Base-by-base conservation (phyloP, 2,113 vertebrate species). In the Sceloporus undulatus region DNA sequence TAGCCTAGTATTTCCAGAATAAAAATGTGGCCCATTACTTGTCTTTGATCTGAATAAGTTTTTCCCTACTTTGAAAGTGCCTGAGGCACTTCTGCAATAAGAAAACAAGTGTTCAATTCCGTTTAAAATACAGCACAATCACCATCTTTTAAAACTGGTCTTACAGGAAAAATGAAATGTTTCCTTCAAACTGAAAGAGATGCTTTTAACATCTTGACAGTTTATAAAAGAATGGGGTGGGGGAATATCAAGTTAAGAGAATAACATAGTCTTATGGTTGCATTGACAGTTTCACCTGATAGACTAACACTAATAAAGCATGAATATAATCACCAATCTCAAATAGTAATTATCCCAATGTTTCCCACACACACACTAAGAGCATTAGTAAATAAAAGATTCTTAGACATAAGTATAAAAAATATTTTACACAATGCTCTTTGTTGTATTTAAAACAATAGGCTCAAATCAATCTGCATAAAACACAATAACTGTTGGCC, bases 31-130 rank as follows among this genome's bases (percentile, higher is more conserved):
- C 13, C 71, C 9, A 0, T 23, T 74, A 84, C n/a, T 80, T 75
- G 65, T 1, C 92, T 88, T 34, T 76, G 42, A 89, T 85, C 42
- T 19, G 77, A 80, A 40, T 62, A 6, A 71, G 8, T 29, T 66
- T 82, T 79, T 5, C 90, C 87, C 18, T 88, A n/a, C 52, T 89
- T 23, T 92, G 84, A 85, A 94, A 93, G 93, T 91, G 23, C 75
- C 38, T 86, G 91, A 94, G 56, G 76, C 52, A 91, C 82, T 88
- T 85, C 91, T 94, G 92, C 94, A 95, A 94, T 95, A 89, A 93
- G 92, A 62, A 62, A 62, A 92, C 92, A 94, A 94, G 92, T 90
- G 88, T 76, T 93, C 94, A 93, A 90, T 93, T 86, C 84, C 87
- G 85, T 93, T 93, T 93, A 94, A 93, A 94, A 92, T 71, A 93